Base-by-base conservation (phyloP, 2,797 vertebrate genomes). In the Aeoliscus strigatus region DNA sequence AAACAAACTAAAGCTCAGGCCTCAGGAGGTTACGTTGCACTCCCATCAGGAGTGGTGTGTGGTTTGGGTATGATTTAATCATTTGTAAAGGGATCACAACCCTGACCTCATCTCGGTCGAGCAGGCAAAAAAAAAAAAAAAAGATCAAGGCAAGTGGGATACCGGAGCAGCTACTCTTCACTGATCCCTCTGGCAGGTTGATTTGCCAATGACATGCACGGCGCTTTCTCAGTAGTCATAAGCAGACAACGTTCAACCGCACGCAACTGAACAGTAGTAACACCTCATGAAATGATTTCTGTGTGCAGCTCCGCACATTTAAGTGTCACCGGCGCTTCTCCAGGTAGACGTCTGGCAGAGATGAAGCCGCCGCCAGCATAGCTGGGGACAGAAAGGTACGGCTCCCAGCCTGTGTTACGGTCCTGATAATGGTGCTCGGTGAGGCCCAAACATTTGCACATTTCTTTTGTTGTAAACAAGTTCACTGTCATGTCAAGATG, bases 201-300 rank as follows among this genome's bases (percentile, higher is more conserved):
- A n/a, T 66, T 66, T 69, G 73, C 71, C 67, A 81, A 58, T 77
- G 72, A 80, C 61, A 77, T 26, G 33, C 73, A 62, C 50, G 21
- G 41, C 3, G 56, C 67, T 66, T 69, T 64, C 61, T 56, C 52
- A 68, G 17, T 61, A 63, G 54, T 68, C 48, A 71, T 52, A 72
- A 79, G 75, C 66, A 77, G 68, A 50, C 47, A 65, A 34, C 53
- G 33, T 32, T 51, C 38, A 14, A 41, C 56, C 28, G 9, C 50
- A 54, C 54, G 43, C 35, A 39, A 38, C 27, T 43, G 39, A 74
- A 39, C 54, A 52, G 57, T 42, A 47, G 65, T 49, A 17, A 48
- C 30, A 50, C 46, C 33, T 30, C 34, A 39, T 8, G n/a, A n/a
- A n/a, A n/a, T n/a, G n/a, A n/a, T n/a, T n/a, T n/a, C n/a, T n/a